Evolutionary conservation across 1,140 invertebrate genomes (phyloP), one percentile per base, ranked within the genome.

Genomic region (Drosophila ananassae): DNA sequence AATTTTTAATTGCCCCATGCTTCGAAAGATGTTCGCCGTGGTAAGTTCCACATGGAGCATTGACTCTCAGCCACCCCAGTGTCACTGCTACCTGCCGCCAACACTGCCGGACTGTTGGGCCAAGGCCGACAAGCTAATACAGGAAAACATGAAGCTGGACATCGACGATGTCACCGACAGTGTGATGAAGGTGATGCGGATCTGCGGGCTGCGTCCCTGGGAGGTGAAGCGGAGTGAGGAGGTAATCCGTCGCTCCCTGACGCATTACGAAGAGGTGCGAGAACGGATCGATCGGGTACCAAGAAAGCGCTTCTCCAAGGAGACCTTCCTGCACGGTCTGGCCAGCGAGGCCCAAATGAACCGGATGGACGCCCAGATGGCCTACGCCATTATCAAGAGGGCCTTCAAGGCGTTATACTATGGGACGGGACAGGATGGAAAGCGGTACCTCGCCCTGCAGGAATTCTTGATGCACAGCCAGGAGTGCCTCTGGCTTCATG

Each of bases 351-450:
- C 71, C 25, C 53, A 64, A 8, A 84, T 91, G 87, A 61, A 52
- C 3, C 78, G 87, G 7, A 79, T 82, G n/a, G 90, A 91, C 6
- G 55, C 80, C 5, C 90, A 91, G 7, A 41, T 91, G 41, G 74
- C 89, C 2, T 91, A 79, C 37, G 78, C 90, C 0, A 91, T 91
- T 12, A 72, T 76, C 0, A 91, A 91, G 32, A 51, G 87, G 2
- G 90, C 79, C 12, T 91, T 91, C 3, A 73, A 58, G 5, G 89
- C 90, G 2, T 90, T 83, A 12, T 91, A 90, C 30, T 57, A 91
- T 7, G 90, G 79, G 0, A 71, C 73, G 2, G 71, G 73, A 0
- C 24, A 55, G 13, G 57, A 57, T 7, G 83, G 83, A 2, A 51
- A 32, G 2, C 64, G 59, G 0, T 9, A 48, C 0, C 2, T 17